Evolutionary conservation across 2,888 invertebrate genomes (phyloP).

Genomic region (Drosophila maculinotata): DNA sequence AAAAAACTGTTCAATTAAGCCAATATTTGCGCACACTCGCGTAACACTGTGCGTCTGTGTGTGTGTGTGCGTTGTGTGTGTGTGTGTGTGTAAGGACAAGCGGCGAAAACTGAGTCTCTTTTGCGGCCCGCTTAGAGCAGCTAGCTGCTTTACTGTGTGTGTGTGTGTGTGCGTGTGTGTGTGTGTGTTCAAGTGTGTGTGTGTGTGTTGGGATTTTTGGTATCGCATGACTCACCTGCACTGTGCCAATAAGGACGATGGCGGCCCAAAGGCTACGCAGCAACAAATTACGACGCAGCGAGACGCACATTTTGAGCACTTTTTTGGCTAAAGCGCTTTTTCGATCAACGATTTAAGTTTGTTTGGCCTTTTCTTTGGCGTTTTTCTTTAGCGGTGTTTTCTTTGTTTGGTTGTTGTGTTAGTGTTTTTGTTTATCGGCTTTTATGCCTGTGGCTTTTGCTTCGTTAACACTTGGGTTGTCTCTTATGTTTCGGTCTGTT

Average conservation of each 20-base stretch:
- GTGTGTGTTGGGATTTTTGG: conserved; percentile 22
- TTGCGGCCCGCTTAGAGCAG: conserved; percentile 54
- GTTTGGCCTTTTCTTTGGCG: conserved; percentile 4
- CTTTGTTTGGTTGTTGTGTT: conserved; percentile 18
- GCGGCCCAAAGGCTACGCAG: conserved; percentile 74
- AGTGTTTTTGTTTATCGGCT: conserved; percentile 4
- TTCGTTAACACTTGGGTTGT: conserved; percentile 26
- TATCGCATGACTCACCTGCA: conserved; percentile 74
- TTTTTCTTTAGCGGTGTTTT: conserved; percentile 15
- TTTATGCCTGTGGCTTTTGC: conserved; percentile 6
- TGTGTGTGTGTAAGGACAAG: conserved; percentile 28
- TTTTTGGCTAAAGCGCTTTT: too few species aligned
- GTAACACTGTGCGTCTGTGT: conserved; percentile 18
- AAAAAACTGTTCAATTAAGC: conserved; percentile 74
- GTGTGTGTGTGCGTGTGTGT: conserved; percentile 8
- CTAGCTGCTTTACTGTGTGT: too few species aligned
- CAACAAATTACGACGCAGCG: conserved; percentile 78
- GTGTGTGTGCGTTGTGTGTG: too few species aligned
- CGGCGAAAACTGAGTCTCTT: conserved; percentile 44
- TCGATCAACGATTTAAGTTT: too few species aligned
- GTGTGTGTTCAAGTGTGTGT: conserved; percentile 8
- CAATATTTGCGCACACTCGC: conserved; percentile 78
- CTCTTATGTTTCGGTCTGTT: conserved; percentile 23
- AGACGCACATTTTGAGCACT: conserved; percentile 73
- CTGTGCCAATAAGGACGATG: conserved; percentile 70